Evolutionary conservation across 1,140 invertebrate species (phyloP).

Genomic region (Neuroterus valhalla): DNA sequence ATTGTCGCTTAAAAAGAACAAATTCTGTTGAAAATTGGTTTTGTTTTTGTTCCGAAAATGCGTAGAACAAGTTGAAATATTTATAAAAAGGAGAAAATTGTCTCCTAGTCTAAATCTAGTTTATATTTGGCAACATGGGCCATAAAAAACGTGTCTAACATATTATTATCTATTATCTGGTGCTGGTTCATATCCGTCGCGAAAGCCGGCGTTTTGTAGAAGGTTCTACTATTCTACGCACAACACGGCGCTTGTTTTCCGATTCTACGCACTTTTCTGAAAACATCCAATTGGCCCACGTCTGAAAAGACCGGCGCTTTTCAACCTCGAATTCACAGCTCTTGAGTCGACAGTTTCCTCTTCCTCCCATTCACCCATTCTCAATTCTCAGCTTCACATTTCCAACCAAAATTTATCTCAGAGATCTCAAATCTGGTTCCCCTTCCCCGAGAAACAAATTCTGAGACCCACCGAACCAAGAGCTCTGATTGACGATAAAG

Average conservation of each 20-base stretch:
- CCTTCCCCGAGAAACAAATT: no score
- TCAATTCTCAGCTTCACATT: no score
- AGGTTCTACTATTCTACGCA: constrained; percentile 61
- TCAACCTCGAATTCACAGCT: background rate
- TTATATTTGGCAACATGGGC: background rate
- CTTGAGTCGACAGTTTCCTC: no score
- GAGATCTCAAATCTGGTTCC: no score
- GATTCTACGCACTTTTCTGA: constrained; percentile 66
- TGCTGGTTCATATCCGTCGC: background rate
- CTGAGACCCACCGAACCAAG: no score
- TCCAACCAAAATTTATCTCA: no score
- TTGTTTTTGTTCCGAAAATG: no score
- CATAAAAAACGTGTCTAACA: constrained; percentile 10
- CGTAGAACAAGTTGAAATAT: no score
- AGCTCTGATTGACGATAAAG: no score
- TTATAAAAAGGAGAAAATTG: background rate
- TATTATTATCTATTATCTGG: constrained; percentile 23
- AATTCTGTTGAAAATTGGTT: no score
- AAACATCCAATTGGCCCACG: constrained; percentile 56
- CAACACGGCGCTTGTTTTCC: constrained; percentile 62
- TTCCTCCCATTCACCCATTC: no score
- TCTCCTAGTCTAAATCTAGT: background rate
- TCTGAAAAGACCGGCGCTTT: constrained; percentile 34
- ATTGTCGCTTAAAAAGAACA: no score
- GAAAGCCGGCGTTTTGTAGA: constrained; percentile 46